A percentile compares a stretch with the other conserved stretches of the same genome.
Evolutionary conservation across 2,888 invertebrate species (phyloP).

Genomic region (Temnothorax unifasciatus): DNA sequence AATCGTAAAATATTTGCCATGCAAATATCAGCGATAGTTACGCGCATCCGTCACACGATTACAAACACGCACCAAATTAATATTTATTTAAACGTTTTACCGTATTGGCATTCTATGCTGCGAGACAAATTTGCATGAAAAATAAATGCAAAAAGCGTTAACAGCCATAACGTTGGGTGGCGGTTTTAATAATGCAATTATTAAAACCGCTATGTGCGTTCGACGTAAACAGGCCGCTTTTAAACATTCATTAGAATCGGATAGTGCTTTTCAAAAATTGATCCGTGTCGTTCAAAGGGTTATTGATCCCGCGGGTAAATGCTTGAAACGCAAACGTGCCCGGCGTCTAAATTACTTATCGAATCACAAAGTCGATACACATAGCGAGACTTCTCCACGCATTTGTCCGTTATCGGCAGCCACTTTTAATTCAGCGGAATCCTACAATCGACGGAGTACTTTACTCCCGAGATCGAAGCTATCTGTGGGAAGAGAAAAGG

Average conservation of each 20-base stretch:
- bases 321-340: conserved; percentile 5
- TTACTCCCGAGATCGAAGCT: conserved; percentile 59
- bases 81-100: conserved; percentile 47
- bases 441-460: conserved; percentile 65
- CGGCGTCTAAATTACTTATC: conserved; percentile 54
- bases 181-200: conserved; percentile 40
- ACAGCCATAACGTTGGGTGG: conserved; percentile 27
- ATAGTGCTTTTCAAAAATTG: conserved; percentile 13
- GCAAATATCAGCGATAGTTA: conserved; percentile 1
- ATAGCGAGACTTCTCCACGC: conserved; percentile 3
- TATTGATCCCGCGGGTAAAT: conserved; percentile 14
- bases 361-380: conserved; percentile 34
- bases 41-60: neutral
- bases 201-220: conserved; percentile 19
- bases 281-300: conserved; percentile 10
- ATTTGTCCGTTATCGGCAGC: conserved; percentile 59
- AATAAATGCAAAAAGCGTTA: conserved; percentile 36
- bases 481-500: conserved; percentile 18
- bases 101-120: neutral
- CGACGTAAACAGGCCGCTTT: conserved; percentile 22
- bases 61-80: conserved; percentile 18
- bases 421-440: conserved; percentile 69
- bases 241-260: conserved; percentile 33
- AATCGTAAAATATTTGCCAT: conserved; percentile 29
- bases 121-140: conserved; percentile 33